These are phyloP conservation scores for Temnopleurus reevesii DNA, from an alignment of 53 echinoderm and acorn worm genomes.

Conservation along the genomic window DNA sequence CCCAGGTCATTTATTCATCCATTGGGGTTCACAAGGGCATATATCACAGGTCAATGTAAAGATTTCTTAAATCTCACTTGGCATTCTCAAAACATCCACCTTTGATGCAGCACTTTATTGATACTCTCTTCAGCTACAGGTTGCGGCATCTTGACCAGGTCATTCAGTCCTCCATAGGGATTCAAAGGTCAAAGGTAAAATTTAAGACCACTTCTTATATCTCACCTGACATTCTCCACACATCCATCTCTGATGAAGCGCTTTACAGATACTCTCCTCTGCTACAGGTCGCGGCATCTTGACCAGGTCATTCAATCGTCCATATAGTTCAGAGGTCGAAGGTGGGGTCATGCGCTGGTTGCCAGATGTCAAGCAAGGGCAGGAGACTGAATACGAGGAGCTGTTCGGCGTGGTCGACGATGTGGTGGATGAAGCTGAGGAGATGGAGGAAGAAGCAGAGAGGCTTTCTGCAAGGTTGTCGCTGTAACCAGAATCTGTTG, in stretches of 20 bases:
- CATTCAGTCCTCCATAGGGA: constrained; percentile 74
- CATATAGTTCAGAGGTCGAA: constrained; percentile 73
- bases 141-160: constrained; percentile 87
- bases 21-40: too few species aligned
- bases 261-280: constrained; percentile 80
- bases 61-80: constrained; percentile 75
- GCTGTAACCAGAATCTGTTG: constrained; percentile 85
- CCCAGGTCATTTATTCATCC: too few species aligned
- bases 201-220: too few species aligned
- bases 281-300: constrained; percentile 89
- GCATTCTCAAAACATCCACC: constrained; percentile 88
- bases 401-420: constrained; percentile 65
- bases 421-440: constrained; percentile 61
- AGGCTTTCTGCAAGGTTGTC: constrained; percentile 70
- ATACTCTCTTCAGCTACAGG: constrained; percentile 87
- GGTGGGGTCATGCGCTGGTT: constrained; percentile 41
- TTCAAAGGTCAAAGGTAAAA: constrained; percentile 66
- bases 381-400: constrained; percentile 76
- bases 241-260: constrained; percentile 86
- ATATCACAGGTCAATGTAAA: too few species aligned
- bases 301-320: constrained; percentile 80
- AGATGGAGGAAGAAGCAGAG: constrained; percentile 70
- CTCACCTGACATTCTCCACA: constrained; percentile 88
- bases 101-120: constrained; percentile 73
- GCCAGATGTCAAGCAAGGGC: constrained; percentile 65